Conservation (phyloP, 1,140 invertebrate genomes). For the Dreissena polymorpha region DNA sequence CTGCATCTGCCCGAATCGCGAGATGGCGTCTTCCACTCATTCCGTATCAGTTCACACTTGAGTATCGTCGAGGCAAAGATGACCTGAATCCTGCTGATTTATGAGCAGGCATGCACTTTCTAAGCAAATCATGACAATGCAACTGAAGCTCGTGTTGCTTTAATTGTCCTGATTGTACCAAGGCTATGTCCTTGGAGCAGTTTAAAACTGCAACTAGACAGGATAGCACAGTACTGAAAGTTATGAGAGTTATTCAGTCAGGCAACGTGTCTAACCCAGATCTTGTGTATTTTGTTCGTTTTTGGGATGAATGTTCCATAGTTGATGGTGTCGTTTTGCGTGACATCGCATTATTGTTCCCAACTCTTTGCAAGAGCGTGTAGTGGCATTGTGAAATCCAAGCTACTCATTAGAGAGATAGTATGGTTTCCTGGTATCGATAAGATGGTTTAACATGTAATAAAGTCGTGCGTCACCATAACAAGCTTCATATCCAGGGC, state of each 20-base stretch:
- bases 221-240: slow-evolving; percentile 26
- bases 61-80: slow-evolving; percentile 53
- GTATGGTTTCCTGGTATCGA: too few species aligned
- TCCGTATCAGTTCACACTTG: slow-evolving; percentile 51
- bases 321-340: slow-evolving; percentile 49
- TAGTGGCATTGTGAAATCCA: too few species aligned
- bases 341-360: slow-evolving; percentile 60
- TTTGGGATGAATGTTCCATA: slow-evolving; percentile 48
- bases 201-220: slow-evolving; percentile 26
- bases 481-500: slow-evolving; percentile 40
- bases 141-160: slow-evolving; percentile 55
- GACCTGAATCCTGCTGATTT: slow-evolving; percentile 59
- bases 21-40: slow-evolving; percentile 57
- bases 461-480: too few species aligned
- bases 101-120: slow-evolving; percentile 54
- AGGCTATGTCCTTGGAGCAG: slow-evolving; percentile 44
- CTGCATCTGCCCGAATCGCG: too few species aligned
- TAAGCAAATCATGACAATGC: slow-evolving; percentile 32
- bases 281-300: slow-evolving; percentile 7
- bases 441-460: too few species aligned
- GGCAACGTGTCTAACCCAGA: slow-evolving; percentile 37
- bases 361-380: too few species aligned
- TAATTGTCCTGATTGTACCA: slow-evolving; percentile 26
- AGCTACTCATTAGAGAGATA: too few species aligned
- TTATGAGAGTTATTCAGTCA: slow-evolving; percentile 46